Evolutionary conservation across 2,888 invertebrate genomes (phyloP).

Genomic region (Icerya purchasi): DNA sequence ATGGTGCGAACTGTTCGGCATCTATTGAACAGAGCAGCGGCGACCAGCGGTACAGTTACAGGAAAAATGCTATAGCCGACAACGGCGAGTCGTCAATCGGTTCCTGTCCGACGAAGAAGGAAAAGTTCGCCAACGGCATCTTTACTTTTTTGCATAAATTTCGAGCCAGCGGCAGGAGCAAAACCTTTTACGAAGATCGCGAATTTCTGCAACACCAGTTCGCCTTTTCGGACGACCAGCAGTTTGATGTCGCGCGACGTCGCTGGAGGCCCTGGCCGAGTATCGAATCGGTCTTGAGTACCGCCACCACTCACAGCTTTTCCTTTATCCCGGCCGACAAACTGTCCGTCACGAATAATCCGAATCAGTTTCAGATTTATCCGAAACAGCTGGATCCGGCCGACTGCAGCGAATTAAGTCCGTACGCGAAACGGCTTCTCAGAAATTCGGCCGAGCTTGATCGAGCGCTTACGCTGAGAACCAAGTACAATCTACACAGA

Average conservation of each 20-base stretch:
- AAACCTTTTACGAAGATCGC: neutral
- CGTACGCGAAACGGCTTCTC: neutral
- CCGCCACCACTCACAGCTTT: conserved; percentile 11
- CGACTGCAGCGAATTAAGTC: neutral
- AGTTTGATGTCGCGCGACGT: neutral
- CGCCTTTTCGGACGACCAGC: neutral
- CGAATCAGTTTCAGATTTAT: too few relatives aligned
- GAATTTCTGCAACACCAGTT: neutral
- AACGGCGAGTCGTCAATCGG: too few relatives aligned
- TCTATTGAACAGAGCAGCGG: too few relatives aligned
- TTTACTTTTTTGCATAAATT: neutral
- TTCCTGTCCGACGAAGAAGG: too few relatives aligned
- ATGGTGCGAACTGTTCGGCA: too few relatives aligned
- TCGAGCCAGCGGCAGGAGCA: neutral
- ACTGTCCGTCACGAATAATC: neutral
- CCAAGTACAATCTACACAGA: conserved; percentile 35
- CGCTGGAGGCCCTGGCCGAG: conserved; percentile 6
- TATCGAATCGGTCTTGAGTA: conserved; percentile 10
- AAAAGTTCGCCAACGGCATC: neutral
- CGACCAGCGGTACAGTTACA: too few relatives aligned
- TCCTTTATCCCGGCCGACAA: conserved; percentile 10
- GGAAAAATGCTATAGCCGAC: too few relatives aligned
- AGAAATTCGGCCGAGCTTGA: neutral
- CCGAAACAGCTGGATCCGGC: neutral
- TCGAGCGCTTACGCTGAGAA: conserved; percentile 35